Evolutionary conservation across 2,888 invertebrate genomes (phyloP).

Genomic region (Furcula furcula): DNA sequence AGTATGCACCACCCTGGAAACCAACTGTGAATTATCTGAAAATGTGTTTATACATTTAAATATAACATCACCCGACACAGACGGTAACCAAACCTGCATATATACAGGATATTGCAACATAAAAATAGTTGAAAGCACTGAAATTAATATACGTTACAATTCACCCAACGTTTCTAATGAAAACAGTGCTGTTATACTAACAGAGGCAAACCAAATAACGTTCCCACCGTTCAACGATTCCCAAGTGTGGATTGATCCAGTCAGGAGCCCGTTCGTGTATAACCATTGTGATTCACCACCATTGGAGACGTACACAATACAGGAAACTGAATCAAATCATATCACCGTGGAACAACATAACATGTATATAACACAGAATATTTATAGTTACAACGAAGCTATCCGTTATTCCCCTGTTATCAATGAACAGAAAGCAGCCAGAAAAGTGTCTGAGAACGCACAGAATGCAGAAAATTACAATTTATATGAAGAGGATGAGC

Average conservation of each 20-base stretch:
- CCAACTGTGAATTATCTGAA: conserved; percentile 49
- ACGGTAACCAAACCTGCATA: conserved; percentile 52
- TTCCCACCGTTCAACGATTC: conserved; percentile 46
- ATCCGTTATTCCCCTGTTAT: conserved; percentile 36
- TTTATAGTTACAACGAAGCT: conserved; percentile 54
- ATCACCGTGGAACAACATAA: conserved; percentile 61
- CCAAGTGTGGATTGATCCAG: conserved; percentile 68
- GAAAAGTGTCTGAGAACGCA: conserved; percentile 29
- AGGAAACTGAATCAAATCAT: conserved; percentile 38
- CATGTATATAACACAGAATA: conserved; percentile 64
- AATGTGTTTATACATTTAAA: conserved; percentile 59
- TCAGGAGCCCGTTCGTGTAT: conserved; percentile 61
- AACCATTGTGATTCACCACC: conserved; percentile 46
- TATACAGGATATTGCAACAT: conserved; percentile 64
- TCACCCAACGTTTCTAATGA: conserved; percentile 21
- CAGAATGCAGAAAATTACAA: conserved; percentile 33
- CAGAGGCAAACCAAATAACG: conserved; percentile 37
- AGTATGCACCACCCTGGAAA: conserved; percentile 53
- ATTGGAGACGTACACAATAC: conserved; percentile 44
- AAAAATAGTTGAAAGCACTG: conserved; percentile 52
- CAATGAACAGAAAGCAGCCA: conserved; percentile 45
- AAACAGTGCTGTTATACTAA: conserved; percentile 36
- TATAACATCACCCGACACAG: conserved; percentile 54
- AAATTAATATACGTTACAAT: conserved; percentile 28
- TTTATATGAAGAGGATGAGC: conserved; percentile 56